A percentile compares a stretch with the other conserved stretches of the same genome.
Evolutionary conservation across 1,140 invertebrate species (phyloP).

Genomic region (Papilio polytes): DNA sequence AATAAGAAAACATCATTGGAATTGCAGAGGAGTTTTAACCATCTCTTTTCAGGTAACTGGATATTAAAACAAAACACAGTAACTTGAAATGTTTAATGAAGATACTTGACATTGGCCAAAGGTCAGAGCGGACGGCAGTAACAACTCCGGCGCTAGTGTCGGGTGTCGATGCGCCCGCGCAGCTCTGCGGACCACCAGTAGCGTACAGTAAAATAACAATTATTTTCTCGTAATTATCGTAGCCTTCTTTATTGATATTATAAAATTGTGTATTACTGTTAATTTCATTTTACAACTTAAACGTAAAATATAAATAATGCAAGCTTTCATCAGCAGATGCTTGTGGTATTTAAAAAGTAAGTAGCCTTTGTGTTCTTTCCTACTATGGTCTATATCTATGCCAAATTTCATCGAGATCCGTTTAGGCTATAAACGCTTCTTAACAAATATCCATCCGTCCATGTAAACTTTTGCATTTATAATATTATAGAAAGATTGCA

Average conservation of each 20-base stretch:
- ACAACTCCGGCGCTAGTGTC: conserved; percentile 53
- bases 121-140: conserved; percentile 8
- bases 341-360: too few relatives aligned
- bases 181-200: conserved; percentile 52
- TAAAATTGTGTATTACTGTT: background rate
- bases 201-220: conserved; percentile 39
- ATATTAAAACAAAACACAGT: background rate
- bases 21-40: background rate
- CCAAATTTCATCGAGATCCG: too few relatives aligned
- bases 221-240: background rate
- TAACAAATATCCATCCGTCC: too few relatives aligned
- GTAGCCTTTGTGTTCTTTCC: too few relatives aligned
- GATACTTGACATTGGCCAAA: background rate
- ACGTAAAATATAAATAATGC: background rate
- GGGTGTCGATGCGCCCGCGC: conserved; percentile 52
- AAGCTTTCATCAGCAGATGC: background rate
- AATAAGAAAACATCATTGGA: too few relatives aligned
- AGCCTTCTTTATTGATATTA: background rate
- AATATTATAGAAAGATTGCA: too few relatives aligned
- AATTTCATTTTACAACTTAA: background rate
- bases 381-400: too few relatives aligned
- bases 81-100: too few relatives aligned
- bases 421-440: too few relatives aligned
- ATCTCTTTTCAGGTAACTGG: background rate
- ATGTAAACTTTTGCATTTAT: too few relatives aligned